These are phyloP conservation scores for Leptopilina boulardi DNA, from an alignment of 1,140 invertebrate genomes.

Conservation along the genomic window DNA sequence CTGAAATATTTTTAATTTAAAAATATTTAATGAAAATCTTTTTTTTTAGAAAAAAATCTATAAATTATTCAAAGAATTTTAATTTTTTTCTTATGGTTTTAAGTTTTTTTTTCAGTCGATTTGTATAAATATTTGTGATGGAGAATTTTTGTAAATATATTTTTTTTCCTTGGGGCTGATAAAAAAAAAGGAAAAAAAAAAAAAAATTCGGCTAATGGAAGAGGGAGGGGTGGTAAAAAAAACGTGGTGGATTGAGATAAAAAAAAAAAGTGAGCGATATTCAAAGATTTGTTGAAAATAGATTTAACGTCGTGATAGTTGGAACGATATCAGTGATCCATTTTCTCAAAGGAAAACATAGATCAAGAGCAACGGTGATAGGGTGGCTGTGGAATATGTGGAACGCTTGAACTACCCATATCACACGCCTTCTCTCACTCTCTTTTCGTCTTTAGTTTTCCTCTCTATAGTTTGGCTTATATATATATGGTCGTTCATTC, in stretches of 20 bases:
- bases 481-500: slow-evolving; percentile 43
- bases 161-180: neutral
- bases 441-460: slow-evolving; percentile 45
- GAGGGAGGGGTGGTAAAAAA: neutral
- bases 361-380: slow-evolving; percentile 45
- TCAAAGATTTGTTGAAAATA: slow-evolving; percentile 27
- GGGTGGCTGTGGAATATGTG: slow-evolving; percentile 64
- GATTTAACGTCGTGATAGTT: slow-evolving; percentile 22
- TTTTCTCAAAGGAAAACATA: slow-evolving; percentile 34
- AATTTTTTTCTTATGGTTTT: too few species aligned
- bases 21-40: too few species aligned
- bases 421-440: slow-evolving; percentile 47
- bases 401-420: slow-evolving; percentile 52
- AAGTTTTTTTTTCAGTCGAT: too few species aligned
- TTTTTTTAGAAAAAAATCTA: too few species aligned
- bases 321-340: slow-evolving; percentile 28
- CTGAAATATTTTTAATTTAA: too few species aligned
- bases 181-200: too few species aligned
- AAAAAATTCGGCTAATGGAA: neutral
- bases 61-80: too few species aligned
- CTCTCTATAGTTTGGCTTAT: slow-evolving; percentile 33
- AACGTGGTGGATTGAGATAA: neutral
- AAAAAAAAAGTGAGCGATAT: slow-evolving; percentile 2
- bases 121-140: too few species aligned
- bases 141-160: too few species aligned